These are phyloP conservation scores for Sula dactylatra DNA, from an alignment of 2,113 vertebrate species.

Conservation along the genomic window DNA sequence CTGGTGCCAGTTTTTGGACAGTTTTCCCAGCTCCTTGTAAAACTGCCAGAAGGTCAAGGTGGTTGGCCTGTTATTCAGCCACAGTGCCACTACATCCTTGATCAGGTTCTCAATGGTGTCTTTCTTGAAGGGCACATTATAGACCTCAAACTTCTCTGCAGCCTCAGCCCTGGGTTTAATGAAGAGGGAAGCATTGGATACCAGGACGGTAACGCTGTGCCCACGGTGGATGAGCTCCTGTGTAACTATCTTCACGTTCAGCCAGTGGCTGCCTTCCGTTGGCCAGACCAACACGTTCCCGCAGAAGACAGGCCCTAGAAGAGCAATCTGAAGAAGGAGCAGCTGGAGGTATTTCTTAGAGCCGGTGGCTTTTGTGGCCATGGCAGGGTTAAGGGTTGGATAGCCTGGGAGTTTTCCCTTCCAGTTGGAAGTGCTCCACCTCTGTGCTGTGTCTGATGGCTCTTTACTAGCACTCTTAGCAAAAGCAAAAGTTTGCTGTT, in stretches of 20 bases:
- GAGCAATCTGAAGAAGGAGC: conserved; percentile 59
- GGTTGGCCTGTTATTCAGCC: conserved; percentile 70
- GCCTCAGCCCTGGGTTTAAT: conserved; percentile 43
- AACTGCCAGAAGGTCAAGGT: conserved; percentile 67
- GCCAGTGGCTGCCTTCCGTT: conserved; percentile 80
- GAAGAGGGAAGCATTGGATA: conserved; percentile 59
- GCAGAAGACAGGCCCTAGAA: conserved; percentile 43
- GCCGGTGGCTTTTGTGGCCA: not conserved
- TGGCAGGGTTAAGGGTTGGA: not conserved
- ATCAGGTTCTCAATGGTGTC: conserved; percentile 6
- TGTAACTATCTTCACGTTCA: conserved; percentile 75
- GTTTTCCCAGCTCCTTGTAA: conserved; percentile 62
- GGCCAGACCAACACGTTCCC: conserved; percentile 81
- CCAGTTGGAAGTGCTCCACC: not conserved
- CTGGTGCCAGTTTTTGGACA: not conserved
- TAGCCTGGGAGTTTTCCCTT: not conserved
- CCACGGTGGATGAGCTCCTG: conserved; percentile 69
- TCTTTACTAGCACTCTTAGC: not conserved
- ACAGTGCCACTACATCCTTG: conserved; percentile 53
- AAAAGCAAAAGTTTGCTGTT: not conserved
- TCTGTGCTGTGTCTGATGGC: not conserved
- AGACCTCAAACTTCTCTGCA: conserved; percentile 48
- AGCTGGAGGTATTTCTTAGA: conserved; percentile 50
- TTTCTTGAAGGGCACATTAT: conserved; percentile 55
- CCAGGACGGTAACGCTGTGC: conserved; percentile 73